Percentiles rank a stretch among this genome's conserved stretches.
phyloP scores from a whole-genome alignment of 92 coral and sea anemone species.

The Umimayanthus kanabou region DNA sequence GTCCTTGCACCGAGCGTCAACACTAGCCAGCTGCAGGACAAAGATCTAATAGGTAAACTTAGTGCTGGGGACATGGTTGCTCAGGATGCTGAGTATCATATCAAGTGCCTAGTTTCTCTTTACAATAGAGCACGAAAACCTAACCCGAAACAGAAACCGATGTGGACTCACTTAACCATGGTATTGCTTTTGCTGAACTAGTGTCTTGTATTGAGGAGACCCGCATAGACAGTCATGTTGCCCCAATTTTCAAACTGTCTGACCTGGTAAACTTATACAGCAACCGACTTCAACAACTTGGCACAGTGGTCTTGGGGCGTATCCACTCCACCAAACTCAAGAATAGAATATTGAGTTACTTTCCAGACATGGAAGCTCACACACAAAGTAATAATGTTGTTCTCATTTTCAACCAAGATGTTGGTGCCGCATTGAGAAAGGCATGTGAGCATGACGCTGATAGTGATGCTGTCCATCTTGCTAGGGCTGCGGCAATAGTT shows the following conservation, averaged over 20 bases:
- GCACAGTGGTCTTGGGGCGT: slow-evolving; percentile 43
- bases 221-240: slow-evolving; percentile 30
- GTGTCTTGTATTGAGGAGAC: slow-evolving; percentile 51
- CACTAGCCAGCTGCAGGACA: slow-evolving; percentile 23
- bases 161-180: slow-evolving; percentile 27
- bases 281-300: slow-evolving; percentile 47
- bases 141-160: not conserved
- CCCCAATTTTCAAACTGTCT: slow-evolving; percentile 53
- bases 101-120: not conserved
- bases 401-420: slow-evolving; percentile 29
- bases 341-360: slow-evolving; percentile 44
- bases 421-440: slow-evolving; percentile 36
- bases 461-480: slow-evolving; percentile 29
- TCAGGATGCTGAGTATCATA: not conserved
- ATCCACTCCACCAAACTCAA: slow-evolving; percentile 54
- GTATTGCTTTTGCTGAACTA: slow-evolving; percentile 51
- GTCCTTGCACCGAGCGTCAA: slow-evolving; percentile 37
- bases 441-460: slow-evolving; percentile 52
- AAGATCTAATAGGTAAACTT: not conserved
- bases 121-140: slow-evolving; percentile 2
- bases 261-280: slow-evolving; percentile 48
- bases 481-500: not conserved
- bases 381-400: slow-evolving; percentile 41
- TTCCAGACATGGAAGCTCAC: slow-evolving; percentile 56
- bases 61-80: slow-evolving; percentile 21